phyloP scores from a whole-genome alignment of 2,888 invertebrate genomes.

The Pristionchus entomophagus region DNA sequence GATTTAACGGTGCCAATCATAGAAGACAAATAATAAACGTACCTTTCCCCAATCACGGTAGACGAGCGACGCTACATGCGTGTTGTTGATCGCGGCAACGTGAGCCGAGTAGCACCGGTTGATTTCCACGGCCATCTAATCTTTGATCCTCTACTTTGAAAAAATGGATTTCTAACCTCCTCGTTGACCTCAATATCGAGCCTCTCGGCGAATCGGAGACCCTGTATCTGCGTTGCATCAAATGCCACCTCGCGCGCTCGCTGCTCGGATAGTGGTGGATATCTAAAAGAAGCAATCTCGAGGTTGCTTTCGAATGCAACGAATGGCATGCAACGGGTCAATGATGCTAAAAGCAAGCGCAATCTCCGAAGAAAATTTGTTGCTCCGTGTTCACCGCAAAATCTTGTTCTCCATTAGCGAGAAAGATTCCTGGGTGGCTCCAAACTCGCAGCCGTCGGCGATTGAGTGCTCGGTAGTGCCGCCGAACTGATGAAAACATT shows the following conservation, averaged over 20 bases:
- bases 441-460: conserved; percentile 71
- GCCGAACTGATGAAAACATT: conserved; percentile 55
- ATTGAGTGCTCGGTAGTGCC: conserved; percentile 70
- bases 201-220: not conserved
- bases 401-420: conserved; percentile 58
- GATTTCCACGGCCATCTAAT: conserved; percentile 59
- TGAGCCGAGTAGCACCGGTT: conserved; percentile 53
- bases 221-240: not conserved
- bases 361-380: not conserved
- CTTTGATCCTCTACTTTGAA: not conserved
- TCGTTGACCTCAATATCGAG: not conserved
- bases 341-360: too few species aligned
- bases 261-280: not conserved
- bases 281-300: not conserved
- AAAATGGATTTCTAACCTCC: not conserved
- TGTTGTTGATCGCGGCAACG: conserved; percentile 50
- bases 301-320: not conserved
- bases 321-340: too few species aligned
- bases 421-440: conserved; percentile 69
- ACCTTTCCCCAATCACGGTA: conserved; percentile 70
- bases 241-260: not conserved
- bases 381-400: not conserved
- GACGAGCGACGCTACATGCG: conserved; percentile 62
- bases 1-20: too few species aligned
- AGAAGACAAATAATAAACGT: too few species aligned